Evolutionary conservation across 2,797 vertebrate genomes (phyloP), one percentile per base, ranked within the genome.

Genomic region (Pseudomugil gertrudae): DNA sequence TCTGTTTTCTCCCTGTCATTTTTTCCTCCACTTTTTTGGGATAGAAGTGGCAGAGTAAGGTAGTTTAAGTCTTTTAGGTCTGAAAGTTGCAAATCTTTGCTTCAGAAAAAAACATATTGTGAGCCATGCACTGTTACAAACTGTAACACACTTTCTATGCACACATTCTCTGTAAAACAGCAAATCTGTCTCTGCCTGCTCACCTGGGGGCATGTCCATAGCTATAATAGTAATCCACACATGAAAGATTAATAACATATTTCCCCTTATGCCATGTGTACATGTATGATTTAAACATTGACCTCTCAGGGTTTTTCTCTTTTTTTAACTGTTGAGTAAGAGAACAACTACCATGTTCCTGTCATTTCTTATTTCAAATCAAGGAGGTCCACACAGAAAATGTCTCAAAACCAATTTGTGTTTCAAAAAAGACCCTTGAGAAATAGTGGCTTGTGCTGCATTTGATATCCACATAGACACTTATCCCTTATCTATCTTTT

Each of bases 391-490:
- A 84, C 72, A 64, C 54, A 69, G 81, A 88, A 90, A 92, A 90
- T 86, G 87, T 90, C 88, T 92, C 91, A 90, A 90, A 93, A 90
- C 90, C 91, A 93, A 93, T 93, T 93, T 92, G 86, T 90, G 90
- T 92, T 92, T 90, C 84, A 91, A 90, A 91, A 47, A 90, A 91
- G 89, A 85, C 90, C 89, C 90, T 87, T 87, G 89, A 92, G 92
- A 90, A 89, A 92, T 81, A 66, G 84, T 78, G 76, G 78, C 88
- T 84, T 64, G 81, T 86, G 80, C 89, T 80, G 75, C 80, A 77
- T 90, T 93, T 93, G 90, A 92, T 92, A 93, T 93, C 89, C 90
- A 92, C 89, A 88, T 83, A 92, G 91, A 92, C 92, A 93, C 90
- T 90, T 93, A 91, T 92, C 86, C 90, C 88, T 91, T 92, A 92